phyloP scores from a whole-genome alignment of 1,140 invertebrate genomes.

The Saccostrea cuccullata region DNA sequence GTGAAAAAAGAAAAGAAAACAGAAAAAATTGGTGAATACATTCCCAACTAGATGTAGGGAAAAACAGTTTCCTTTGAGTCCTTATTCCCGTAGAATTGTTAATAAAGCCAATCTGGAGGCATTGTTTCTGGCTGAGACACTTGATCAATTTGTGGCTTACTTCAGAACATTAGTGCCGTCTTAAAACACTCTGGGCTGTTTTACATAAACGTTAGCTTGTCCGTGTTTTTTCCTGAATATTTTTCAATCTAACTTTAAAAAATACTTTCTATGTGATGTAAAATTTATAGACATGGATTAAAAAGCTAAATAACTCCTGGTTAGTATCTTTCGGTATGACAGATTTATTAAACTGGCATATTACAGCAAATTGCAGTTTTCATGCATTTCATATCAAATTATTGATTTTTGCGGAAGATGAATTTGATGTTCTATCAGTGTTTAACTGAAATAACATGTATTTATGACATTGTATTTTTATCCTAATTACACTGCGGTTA shows the following conservation, averaged over 20 bases:
- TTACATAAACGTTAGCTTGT: background rate
- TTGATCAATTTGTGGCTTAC: background rate
- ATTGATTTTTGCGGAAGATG: background rate
- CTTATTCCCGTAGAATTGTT: no score
- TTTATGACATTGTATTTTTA: constrained; percentile 33
- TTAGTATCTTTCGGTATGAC: constrained; percentile 11
- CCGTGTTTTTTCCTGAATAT: background rate
- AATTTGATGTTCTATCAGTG: constrained; percentile 25
- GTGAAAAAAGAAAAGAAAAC: no score
- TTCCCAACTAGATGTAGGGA: no score
- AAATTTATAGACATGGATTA: background rate
- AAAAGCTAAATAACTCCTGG: background rate
- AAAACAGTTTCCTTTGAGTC: no score
- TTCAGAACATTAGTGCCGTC: background rate
- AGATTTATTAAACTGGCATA: constrained; percentile 21
- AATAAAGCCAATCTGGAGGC: background rate
- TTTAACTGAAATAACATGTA: constrained; percentile 36
- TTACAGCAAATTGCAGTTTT: constrained; percentile 12
- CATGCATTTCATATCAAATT: constrained; percentile 3
- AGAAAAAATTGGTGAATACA: no score
- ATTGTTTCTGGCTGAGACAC: background rate
- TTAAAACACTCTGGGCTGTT: background rate
- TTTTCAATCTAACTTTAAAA: background rate
- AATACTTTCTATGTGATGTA: background rate
- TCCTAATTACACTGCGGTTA: background rate